phyloP scores from a whole-genome alignment of 1,140 invertebrate genomes.

The Gryllus bimaculatus region DNA sequence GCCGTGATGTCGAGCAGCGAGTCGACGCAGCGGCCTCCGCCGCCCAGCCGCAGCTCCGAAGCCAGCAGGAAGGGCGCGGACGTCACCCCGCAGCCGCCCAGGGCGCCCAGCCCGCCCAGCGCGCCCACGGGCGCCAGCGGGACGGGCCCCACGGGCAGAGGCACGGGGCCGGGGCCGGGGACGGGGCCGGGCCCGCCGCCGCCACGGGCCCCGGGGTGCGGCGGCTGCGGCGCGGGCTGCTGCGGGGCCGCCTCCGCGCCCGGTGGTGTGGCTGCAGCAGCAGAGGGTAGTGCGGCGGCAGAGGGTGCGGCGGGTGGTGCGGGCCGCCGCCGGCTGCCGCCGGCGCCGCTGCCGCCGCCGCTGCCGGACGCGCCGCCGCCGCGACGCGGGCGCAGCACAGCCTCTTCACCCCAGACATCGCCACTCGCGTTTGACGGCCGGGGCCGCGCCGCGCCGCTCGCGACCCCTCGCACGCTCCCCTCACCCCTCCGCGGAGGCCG shows the following conservation, averaged over 20 bases:
- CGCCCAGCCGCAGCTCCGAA: neutral
- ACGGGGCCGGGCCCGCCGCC: slow-evolving; percentile 1
- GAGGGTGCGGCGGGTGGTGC: neutral
- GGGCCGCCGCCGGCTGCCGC: neutral
- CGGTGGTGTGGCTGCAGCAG: neutral
- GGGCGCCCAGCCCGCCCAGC: neutral
- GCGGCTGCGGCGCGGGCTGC: slow-evolving; percentile 12
- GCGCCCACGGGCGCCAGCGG: neutral
- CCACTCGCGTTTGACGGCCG: slow-evolving; percentile 12
- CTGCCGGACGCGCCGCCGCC: slow-evolving; percentile 19
- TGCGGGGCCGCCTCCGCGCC: slow-evolving; percentile 11
- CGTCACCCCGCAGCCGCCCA: neutral
- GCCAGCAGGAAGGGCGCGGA: neutral
- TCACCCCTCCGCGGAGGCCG: neutral
- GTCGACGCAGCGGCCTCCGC: slow-evolving; percentile 38
- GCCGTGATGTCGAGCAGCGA: slow-evolving; percentile 71
- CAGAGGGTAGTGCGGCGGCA: neutral
- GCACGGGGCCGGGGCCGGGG: neutral
- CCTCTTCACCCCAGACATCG: slow-evolving; percentile 28
- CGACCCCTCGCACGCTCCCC: slow-evolving; percentile 14
- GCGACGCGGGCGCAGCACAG: slow-evolving; percentile 35
- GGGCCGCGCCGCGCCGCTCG: neutral
- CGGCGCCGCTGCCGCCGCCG: slow-evolving; percentile 8
- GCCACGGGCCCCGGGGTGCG: neutral
- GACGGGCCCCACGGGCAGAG: neutral